Evolutionary conservation across 2,888 invertebrate species (phyloP), one percentile per base, ranked within the genome.

Genomic region (Phlogophora meticulosa): DNA sequence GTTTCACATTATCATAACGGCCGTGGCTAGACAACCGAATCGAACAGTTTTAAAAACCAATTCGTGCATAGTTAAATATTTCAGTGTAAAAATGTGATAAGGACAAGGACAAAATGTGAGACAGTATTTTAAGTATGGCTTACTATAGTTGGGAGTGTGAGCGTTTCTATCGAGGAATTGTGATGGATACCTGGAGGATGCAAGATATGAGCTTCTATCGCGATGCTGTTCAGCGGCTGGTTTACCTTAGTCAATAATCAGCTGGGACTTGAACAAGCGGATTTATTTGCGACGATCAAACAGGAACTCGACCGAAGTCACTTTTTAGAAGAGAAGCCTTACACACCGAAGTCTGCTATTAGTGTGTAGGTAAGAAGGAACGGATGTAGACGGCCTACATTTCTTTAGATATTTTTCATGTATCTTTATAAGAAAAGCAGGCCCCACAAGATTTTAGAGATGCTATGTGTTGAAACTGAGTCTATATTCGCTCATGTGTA

Each of bases 221-320:
- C 61, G 52, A 63, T 34, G 49, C 55, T 66, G 81, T 77, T 72
- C 67, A 65, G 43, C 77, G 40, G 65, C 65, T 83, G 81, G 78
- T 80, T 79, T 77, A 76, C 48, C 65, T 83, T 80, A 80, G 80
- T 80, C 80, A 80, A 80, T 69, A 72, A 81, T 83, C 81, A 81
- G 78, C 83, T 80, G 81, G 42, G 52, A 68, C 53, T 78, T 57
- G 75, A 62, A 70, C 62, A 52, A 40, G 58, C 40, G 34, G 43
- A 46, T 52, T 58, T 76, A 43, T 76, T 76, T 80, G 49, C 58
- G 42, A 62, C 34, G 51, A 40, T 76, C 24, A 46, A 40, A 40
- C n/a, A 38, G 38, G 15, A 46, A 17, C 46, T 45, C 4, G 45
- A 17, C 15, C 4, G 15, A 24, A 36, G 28, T 38, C 17, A 61